These are phyloP conservation scores for Phaedon cochleariae DNA, from an alignment of 2,888 invertebrate genomes.

Conservation along the genomic window DNA sequence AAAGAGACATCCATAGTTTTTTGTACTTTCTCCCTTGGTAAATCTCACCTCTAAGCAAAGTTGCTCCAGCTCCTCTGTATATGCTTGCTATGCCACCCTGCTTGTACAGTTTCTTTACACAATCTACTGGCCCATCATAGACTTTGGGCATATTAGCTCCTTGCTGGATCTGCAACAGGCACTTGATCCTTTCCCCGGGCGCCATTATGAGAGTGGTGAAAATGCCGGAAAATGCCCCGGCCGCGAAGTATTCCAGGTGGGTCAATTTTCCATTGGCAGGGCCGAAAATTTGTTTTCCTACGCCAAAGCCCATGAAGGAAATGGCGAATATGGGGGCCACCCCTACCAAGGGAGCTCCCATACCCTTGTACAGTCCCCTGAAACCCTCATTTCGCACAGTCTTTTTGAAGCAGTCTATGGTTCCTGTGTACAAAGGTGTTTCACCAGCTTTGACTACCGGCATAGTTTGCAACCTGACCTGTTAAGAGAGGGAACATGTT, in stretches of 20 bases:
- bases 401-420: constrained; percentile 92
- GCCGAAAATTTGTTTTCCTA: constrained; percentile 86
- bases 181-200: constrained; percentile 98
- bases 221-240: constrained; percentile 97
- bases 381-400: constrained; percentile 89
- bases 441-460: constrained; percentile 81
- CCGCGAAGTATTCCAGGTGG: constrained; percentile 83
- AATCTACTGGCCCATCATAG: constrained; percentile 93
- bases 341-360: constrained; percentile 94
- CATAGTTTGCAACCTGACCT: constrained; percentile 97
- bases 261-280: constrained; percentile 69
- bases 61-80: constrained; percentile 91
- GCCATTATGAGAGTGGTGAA: constrained; percentile 98
- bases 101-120: constrained; percentile 85
- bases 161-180: constrained; percentile 92
- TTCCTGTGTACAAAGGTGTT: constrained; percentile 82
- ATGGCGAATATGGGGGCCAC: constrained; percentile 99
- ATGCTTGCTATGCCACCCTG: constrained; percentile 94
- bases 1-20: too few species aligned
- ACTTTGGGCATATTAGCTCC: constrained; percentile 74
- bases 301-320: constrained; percentile 95
- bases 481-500: too few species aligned
- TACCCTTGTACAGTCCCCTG: constrained; percentile 84
- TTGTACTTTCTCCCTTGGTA: background rate
- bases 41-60: constrained; percentile 76